Conservation (phyloP, 1,140 invertebrate genomes). For the Plodia interpunctella region DNA sequence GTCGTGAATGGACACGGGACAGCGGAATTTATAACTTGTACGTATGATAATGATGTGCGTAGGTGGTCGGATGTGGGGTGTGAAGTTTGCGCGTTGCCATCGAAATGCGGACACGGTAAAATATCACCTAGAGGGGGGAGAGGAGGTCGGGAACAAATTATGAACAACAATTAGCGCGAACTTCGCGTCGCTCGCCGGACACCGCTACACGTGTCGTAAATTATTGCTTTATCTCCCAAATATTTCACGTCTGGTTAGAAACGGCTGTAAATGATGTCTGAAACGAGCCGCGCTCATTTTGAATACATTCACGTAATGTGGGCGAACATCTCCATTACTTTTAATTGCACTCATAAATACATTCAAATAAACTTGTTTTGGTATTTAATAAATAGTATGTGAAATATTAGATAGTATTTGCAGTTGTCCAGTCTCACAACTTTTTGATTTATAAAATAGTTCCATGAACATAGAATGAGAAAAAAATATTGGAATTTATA, state of each 20-base stretch:
- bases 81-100: conserved; percentile 60
- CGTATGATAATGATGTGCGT: conserved; percentile 56
- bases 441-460: no score
- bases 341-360: conserved; percentile 2
- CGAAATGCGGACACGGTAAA: conserved; percentile 57
- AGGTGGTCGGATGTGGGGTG: conserved; percentile 43
- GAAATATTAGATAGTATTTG: not conserved
- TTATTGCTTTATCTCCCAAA: conserved; percentile 13
- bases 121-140: conserved; percentile 49
- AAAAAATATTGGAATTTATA: no score
- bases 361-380: not conserved
- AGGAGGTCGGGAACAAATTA: conserved; percentile 48
- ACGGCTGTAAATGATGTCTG: conserved; percentile 10
- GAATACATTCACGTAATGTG: conserved; percentile 4
- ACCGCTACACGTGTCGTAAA: conserved; percentile 19
- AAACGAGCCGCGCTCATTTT: conserved; percentile 7
- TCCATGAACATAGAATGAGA: no score
- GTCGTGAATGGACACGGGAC: conserved; percentile 9
- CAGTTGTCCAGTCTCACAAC: not conserved
- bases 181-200: conserved; percentile 15
- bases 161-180: conserved; percentile 59
- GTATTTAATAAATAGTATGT: not conserved
- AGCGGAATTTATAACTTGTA: conserved; percentile 48
- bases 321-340: conserved; percentile 11
- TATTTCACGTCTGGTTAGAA: conserved; percentile 7